Evolutionary conservation across 1,140 invertebrate species (phyloP).

Genomic region (Drosophila kohkoa): DNA sequence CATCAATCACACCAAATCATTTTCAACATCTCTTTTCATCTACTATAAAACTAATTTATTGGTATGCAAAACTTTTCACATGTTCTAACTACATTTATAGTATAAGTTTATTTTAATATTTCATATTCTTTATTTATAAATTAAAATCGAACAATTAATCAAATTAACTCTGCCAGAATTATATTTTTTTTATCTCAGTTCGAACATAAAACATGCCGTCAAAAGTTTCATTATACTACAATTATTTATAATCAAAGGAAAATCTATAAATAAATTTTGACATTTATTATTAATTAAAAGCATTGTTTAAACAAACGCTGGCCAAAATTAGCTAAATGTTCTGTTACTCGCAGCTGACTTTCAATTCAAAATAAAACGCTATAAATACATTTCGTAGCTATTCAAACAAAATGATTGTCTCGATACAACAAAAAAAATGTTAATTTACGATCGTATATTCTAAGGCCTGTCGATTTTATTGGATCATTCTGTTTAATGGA

Average conservation of each 20-base stretch:
- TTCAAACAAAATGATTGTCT: conserved; percentile 14
- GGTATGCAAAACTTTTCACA: too few relatives aligned
- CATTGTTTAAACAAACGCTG: conserved; percentile 9
- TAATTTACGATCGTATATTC: conserved; percentile 14
- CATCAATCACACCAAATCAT: too few relatives aligned
- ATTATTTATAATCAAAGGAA: conserved; percentile 7
- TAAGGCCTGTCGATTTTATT: conserved; percentile 3
- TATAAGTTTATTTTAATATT: too few relatives aligned
- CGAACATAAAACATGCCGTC: neutral
- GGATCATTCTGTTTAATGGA: neutral
- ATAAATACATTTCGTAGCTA: conserved; percentile 23
- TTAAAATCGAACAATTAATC: neutral
- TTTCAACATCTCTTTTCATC: too few relatives aligned
- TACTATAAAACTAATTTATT: too few relatives aligned
- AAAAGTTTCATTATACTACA: conserved; percentile 8
- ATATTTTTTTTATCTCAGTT: neutral
- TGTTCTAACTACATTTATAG: too few relatives aligned
- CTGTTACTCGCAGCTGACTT: conserved; percentile 1
- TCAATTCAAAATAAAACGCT: conserved; percentile 7
- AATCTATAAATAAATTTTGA: conserved; percentile 21
- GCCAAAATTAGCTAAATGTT: conserved; percentile 17
- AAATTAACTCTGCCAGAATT: neutral
- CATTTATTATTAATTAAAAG: conserved; percentile 28
- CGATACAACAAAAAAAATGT: neutral
- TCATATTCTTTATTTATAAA: too few relatives aligned